Conservation (phyloP, 1,140 invertebrate species). For the Zaprionus lachaisei region DNA sequence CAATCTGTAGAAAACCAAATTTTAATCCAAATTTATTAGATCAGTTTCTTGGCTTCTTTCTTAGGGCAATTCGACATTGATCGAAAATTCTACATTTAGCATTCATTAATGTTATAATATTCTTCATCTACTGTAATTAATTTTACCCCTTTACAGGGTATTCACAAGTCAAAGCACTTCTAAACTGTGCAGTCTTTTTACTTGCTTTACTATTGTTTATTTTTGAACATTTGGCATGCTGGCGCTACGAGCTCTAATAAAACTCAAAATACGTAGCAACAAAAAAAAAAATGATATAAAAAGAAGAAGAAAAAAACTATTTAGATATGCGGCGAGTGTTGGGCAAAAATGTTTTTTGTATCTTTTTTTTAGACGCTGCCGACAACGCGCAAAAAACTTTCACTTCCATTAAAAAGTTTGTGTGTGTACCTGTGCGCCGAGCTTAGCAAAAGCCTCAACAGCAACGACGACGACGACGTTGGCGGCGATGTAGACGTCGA, state of each 20-base stretch:
- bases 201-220: conserved; percentile 44
- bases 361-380: conserved; percentile 55
- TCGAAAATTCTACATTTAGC: too few relatives aligned
- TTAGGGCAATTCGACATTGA: too few relatives aligned
- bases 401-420: conserved; percentile 79
- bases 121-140: background rate
- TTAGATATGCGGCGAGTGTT: conserved; percentile 56
- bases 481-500: conserved; percentile 19
- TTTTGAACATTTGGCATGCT: conserved; percentile 61
- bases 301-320: conserved; percentile 38
- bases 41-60: too few relatives aligned
- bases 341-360: conserved; percentile 41
- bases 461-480: conserved; percentile 9
- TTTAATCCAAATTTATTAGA: too few relatives aligned
- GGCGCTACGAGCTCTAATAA: conserved; percentile 64
- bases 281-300: conserved; percentile 15
- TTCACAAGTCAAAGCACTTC: background rate
- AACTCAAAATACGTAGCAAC: conserved; percentile 13
- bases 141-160: conserved; percentile 1
- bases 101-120: background rate
- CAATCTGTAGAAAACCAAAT: too few relatives aligned
- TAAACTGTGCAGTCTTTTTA: background rate
- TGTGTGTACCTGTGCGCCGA: conserved; percentile 47
- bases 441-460: conserved; percentile 37
- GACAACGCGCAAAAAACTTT: conserved; percentile 69